phyloP scores from a whole-genome alignment of 2,113 vertebrate genomes.

The Daboia siamensis region DNA sequence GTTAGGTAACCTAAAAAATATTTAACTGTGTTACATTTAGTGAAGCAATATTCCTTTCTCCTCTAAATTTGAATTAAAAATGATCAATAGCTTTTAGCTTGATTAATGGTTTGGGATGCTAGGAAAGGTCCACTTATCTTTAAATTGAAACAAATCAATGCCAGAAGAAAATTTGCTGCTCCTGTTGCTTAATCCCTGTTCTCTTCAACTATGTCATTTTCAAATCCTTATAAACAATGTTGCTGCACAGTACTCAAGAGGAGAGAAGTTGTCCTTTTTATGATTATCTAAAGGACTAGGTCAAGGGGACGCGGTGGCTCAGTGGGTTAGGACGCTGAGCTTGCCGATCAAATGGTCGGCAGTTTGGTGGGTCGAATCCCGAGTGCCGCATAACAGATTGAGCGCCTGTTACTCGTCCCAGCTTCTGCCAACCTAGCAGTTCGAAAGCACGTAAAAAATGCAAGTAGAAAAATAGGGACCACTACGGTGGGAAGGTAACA shows the following conservation, averaged over 20 bases:
- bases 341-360: too few relatives aligned
- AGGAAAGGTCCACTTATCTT: neutral
- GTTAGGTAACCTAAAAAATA: slow-evolving; percentile 87
- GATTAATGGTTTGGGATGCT: slow-evolving; percentile 19
- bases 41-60: slow-evolving; percentile 28
- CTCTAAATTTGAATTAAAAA: slow-evolving; percentile 29
- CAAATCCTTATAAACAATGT: neutral
- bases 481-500: too few relatives aligned
- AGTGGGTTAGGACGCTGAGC: too few relatives aligned
- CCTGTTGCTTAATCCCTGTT: neutral
- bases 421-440: too few relatives aligned
- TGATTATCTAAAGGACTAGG: neutral
- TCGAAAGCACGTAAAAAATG: too few relatives aligned
- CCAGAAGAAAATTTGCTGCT: neutral
- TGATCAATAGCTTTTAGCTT: slow-evolving; percentile 40
- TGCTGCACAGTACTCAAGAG: neutral
- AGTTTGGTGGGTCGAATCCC: too few relatives aligned
- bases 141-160: neutral
- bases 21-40: slow-evolving; percentile 62
- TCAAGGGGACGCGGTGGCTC: neutral
- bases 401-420: too few relatives aligned
- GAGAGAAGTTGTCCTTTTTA: neutral
- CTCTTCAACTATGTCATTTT: neutral
- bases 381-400: too few relatives aligned
- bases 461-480: too few relatives aligned